phyloP scores from a whole-genome alignment of 2,888 invertebrate genomes.

The Anoplius nigerrimus region DNA sequence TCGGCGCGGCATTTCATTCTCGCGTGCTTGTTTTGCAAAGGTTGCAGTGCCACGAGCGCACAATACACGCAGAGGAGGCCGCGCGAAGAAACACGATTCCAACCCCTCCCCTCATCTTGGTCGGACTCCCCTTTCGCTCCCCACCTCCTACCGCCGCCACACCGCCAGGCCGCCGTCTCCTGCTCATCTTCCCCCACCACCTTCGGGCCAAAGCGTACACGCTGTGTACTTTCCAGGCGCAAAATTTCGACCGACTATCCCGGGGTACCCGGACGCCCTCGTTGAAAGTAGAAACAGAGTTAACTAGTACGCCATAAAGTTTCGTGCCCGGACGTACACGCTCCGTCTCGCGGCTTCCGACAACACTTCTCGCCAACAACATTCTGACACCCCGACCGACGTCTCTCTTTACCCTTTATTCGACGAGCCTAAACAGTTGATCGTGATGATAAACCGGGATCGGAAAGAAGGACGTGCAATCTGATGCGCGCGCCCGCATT shows the following conservation, averaged over 20 bases:
- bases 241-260: conserved; percentile 38
- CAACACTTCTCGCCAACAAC: conserved; percentile 46
- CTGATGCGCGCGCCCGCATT: too few relatives aligned
- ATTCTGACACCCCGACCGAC: conserved; percentile 45
- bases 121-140: background rate
- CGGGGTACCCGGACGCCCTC: conserved; percentile 24
- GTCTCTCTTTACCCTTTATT: conserved; percentile 42
- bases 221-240: conserved; percentile 19
- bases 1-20: background rate
- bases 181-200: background rate
- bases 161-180: background rate
- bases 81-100: conserved; percentile 36
- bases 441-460: conserved; percentile 36
- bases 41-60: conserved; percentile 5
- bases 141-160: background rate
- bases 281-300: conserved; percentile 52
- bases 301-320: conserved; percentile 54
- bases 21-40: conserved; percentile 1
- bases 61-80: background rate
- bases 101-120: too few relatives aligned
- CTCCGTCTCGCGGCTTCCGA: conserved; percentile 47
- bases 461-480: conserved; percentile 2
- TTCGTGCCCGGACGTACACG: conserved; percentile 46
- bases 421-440: conserved; percentile 37
- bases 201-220: background rate